phyloP scores from a whole-genome alignment of 2,888 invertebrate genomes.

The Tridacna gigas region DNA sequence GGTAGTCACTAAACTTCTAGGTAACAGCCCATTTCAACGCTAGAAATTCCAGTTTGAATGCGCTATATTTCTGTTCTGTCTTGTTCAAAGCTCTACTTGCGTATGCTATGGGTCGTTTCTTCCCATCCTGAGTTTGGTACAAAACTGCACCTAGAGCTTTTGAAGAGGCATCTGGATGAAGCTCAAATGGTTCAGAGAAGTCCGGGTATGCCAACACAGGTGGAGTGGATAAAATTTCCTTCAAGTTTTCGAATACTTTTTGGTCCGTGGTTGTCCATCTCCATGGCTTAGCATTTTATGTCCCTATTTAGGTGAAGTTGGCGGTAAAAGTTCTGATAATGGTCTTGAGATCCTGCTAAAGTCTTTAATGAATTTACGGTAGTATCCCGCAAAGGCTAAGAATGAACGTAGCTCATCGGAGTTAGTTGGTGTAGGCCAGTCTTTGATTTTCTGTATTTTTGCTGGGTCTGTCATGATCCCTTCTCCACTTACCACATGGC shows the following conservation, averaged over 20 bases:
- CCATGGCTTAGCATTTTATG: constrained; percentile 21
- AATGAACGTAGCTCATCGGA: constrained; percentile 47
- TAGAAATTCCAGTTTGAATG: constrained; percentile 7
- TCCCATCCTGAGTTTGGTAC: constrained; percentile 46
- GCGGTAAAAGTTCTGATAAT: constrained; percentile 45
- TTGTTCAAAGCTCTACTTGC: constrained; percentile 36
- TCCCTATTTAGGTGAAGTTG: constrained; percentile 20
- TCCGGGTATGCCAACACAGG: constrained; percentile 50
- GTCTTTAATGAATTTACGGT: constrained; percentile 54
- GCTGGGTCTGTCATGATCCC: constrained; percentile 56
- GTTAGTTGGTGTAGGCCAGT: constrained; percentile 54
- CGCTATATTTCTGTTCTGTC: constrained; percentile 3
- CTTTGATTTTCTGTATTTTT: constrained; percentile 46
- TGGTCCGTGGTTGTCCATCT: constrained; percentile 35
- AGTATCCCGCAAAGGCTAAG: constrained; percentile 60
- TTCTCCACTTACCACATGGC: constrained; percentile 44
- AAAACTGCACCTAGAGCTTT: constrained; percentile 50
- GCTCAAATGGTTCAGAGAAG: constrained; percentile 47
- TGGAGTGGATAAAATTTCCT: constrained; percentile 41
- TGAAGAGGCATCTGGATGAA: constrained; percentile 52
- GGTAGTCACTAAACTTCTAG: constrained; percentile 14
- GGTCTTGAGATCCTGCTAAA: constrained; percentile 63
- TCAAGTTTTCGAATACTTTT: constrained; percentile 36
- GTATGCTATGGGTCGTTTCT: constrained; percentile 55
- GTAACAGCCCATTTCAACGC: constrained; percentile 22